A percentile compares a stretch with the other conserved stretches of the same genome.
Conservation (phyloP, 2,797 vertebrate species). For the Serranus cabrilla region DNA sequence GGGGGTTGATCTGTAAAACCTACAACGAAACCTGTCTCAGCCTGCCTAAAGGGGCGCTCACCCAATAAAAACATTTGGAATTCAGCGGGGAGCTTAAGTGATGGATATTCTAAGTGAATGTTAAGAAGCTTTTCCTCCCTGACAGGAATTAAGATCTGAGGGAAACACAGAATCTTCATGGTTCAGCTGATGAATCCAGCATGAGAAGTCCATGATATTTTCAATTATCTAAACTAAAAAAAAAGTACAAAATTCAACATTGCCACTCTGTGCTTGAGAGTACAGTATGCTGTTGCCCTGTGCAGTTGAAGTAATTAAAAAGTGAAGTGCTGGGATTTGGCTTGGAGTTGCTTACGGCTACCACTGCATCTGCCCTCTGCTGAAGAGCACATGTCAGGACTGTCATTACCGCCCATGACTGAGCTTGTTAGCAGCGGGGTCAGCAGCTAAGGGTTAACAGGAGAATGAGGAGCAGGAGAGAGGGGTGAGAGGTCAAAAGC, state of each 20-base stretch:
- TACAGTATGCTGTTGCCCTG: background rate
- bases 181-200: constrained; percentile 7
- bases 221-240: constrained; percentile 6
- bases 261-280: constrained; percentile 14
- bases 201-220: constrained; percentile 6
- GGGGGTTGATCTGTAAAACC: constrained; percentile 49
- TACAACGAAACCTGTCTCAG: constrained; percentile 36
- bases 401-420: constrained; percentile 24
- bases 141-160: constrained; percentile 31
- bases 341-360: background rate
- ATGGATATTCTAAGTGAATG: constrained; percentile 42
- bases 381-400: constrained; percentile 47
- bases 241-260: background rate
- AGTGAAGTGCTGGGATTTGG: constrained; percentile 30
- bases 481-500: constrained; percentile 48
- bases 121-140: constrained; percentile 32
- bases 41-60: constrained; percentile 40
- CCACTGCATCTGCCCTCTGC: constrained; percentile 42
- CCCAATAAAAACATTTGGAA: constrained; percentile 36
- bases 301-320: constrained; percentile 51
- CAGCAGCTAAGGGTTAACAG: constrained; percentile 52
- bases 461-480: constrained; percentile 28
- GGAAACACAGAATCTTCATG: background rate
- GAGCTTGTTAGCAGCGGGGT: constrained; percentile 63
- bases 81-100: constrained; percentile 31